Base-by-base conservation (phyloP, 2,113 vertebrate species). In the Campylomormyrus tamandua region DNA sequence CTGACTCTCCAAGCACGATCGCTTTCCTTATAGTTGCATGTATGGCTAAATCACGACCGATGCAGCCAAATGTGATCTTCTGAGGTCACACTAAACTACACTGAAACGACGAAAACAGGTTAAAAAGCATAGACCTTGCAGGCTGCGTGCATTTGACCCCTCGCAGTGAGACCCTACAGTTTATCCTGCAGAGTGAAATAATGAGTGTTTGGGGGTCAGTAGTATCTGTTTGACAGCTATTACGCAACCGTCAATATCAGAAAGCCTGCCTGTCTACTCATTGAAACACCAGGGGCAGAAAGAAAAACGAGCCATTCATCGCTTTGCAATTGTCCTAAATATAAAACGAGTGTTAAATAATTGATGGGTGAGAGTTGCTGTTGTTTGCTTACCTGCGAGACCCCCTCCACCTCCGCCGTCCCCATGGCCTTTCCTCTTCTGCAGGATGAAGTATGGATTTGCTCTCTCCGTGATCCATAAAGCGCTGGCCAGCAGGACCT, bases 361-460 rank as follows among this genome's bases (percentile, higher is more conserved):
- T 39, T 77, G 70, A 77, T 77, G 39, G 5, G 3, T 88, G 24
- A 83, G 11, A 50, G 35, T n/a, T 50, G 77, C 31, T 10, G 27
- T 53, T 1, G 31, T n/a, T 27, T 27, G 35, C 96, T 98, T 94
- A 95, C 96, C 96, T 0, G 96, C 95, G 50, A 96, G 94, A 95
- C 91, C 97, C 91, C 97, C 96, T 84, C 98, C 97, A 91, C 98
- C 98, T 56, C 97, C 97, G 88, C 96, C 96, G 80, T 96, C 97
- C 24, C 98, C 97, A 90, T 98, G 98, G 88, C 98, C 98, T 92
- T 99, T 99, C 91, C 98, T 96, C 92, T 97, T 96, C 96, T 99
- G 98, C 80, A 99, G 96, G 93, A 99, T 97, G 96, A 99, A 99
- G 92, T 98, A 99, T 0, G 98, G 98, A 93, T 99, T 99, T 15